Conservation (phyloP, 1,140 invertebrate species). For the Aricia agestis region DNA sequence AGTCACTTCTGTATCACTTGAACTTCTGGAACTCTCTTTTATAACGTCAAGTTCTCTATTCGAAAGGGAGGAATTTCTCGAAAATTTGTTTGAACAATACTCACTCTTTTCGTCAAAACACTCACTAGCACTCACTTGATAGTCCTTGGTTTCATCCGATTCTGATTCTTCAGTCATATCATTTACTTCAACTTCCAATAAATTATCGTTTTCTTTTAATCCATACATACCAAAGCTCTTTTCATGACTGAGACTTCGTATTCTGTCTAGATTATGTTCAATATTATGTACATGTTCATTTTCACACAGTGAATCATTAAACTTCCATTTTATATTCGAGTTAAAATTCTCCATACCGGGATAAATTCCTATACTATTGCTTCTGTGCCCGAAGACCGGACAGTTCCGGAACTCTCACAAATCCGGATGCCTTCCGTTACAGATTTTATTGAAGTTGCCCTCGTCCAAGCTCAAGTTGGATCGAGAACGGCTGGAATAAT, state of each 20-base stretch:
- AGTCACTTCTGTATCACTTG: constrained; percentile 73
- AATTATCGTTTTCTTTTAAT: constrained; percentile 53
- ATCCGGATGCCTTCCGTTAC: constrained; percentile 69
- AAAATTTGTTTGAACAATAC: constrained; percentile 64
- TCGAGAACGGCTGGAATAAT: constrained; percentile 59
- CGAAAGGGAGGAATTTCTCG: constrained; percentile 64
- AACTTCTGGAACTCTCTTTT: constrained; percentile 74
- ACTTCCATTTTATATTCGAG: constrained; percentile 70
- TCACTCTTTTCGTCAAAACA: constrained; percentile 65
- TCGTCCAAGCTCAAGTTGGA: constrained; percentile 74
- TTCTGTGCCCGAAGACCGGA: constrained; percentile 72
- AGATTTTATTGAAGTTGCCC: constrained; percentile 67
- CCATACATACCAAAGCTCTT: constrained; percentile 52
- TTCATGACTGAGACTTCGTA: constrained; percentile 64
- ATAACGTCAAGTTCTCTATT: constrained; percentile 74
- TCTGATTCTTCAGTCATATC: constrained; percentile 49
- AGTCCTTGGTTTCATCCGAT: constrained; percentile 62
- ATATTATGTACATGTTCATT: constrained; percentile 62
- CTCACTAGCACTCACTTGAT: constrained; percentile 48
- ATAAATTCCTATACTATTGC: constrained; percentile 70
- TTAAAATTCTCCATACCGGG: constrained; percentile 69
- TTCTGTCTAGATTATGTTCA: constrained; percentile 71
- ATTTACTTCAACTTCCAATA: constrained; percentile 67
- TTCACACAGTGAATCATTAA: constrained; percentile 55
- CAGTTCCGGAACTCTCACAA: constrained; percentile 75